phyloP scores from a whole-genome alignment of 2,888 invertebrate species.

The Antitype chi region DNA sequence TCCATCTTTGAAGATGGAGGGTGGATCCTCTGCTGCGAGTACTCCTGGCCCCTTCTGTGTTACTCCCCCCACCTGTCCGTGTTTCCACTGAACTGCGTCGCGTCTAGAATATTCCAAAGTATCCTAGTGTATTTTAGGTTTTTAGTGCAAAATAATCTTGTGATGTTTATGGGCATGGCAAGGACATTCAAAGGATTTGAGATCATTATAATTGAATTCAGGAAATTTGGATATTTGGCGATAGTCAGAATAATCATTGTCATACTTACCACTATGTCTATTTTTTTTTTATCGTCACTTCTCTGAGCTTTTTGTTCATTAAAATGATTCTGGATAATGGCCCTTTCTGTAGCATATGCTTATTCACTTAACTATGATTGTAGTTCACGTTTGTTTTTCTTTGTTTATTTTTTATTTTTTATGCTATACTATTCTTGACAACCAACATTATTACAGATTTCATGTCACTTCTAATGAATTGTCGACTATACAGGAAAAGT shows the following conservation, averaged over 20 bases:
- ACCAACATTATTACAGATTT: neutral
- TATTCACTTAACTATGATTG: neutral
- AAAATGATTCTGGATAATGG: neutral
- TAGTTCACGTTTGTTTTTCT: neutral
- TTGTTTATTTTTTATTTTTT: neutral
- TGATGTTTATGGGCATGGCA: neutral
- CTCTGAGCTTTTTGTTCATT: neutral
- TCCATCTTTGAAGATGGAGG: constrained; percentile 94
- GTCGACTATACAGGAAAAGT: too few species aligned
- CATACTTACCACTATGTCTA: constrained; percentile 19
- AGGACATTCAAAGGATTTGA: neutral
- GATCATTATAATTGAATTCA: neutral
- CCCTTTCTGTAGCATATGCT: neutral
- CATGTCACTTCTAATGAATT: neutral
- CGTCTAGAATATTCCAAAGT: constrained; percentile 73
- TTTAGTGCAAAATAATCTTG: neutral
- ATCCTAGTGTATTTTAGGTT: neutral
- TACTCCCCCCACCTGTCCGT: constrained; percentile 84
- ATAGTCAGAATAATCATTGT: constrained; percentile 19
- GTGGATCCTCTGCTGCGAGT: constrained; percentile 93
- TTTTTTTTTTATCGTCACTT: neutral
- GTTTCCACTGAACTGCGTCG: constrained; percentile 88
- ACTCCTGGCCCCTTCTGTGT: constrained; percentile 84
- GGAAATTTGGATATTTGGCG: constrained; percentile 73
- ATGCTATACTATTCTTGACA: neutral